Evolutionary conservation across 2,888 invertebrate genomes (phyloP).

Genomic region (Lithophane semibrunnea): DNA sequence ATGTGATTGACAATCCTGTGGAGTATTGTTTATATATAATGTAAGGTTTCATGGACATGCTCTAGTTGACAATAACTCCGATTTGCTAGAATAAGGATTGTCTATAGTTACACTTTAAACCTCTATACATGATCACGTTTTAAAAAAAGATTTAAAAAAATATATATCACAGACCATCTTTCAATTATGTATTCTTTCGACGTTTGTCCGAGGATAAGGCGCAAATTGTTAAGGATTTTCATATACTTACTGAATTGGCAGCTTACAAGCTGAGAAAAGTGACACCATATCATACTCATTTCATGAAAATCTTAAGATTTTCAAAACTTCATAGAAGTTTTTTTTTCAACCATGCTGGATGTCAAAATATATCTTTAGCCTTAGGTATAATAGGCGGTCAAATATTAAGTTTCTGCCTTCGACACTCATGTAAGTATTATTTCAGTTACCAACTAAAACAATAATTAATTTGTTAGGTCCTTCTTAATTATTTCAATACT

Average conservation of each 20-base stretch:
- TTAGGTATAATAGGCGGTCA: constrained; percentile 5
- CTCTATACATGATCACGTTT: background rate
- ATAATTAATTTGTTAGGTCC: constrained; percentile 20
- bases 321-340: constrained; percentile 41
- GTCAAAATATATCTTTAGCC: constrained; percentile 6
- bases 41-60: constrained; percentile 39
- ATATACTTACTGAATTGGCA: background rate
- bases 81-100: constrained; percentile 33
- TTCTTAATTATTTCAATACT: constrained; percentile 13
- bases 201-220: background rate
- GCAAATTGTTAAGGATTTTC: constrained; percentile 10
- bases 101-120: constrained; percentile 19
- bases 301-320: constrained; percentile 43
- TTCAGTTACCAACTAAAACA: constrained; percentile 57
- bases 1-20: constrained; percentile 20
- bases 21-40: constrained; percentile 18
- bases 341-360: constrained; percentile 6
- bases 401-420: constrained; percentile 9
- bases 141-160: background rate
- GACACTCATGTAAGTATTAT: constrained; percentile 53
- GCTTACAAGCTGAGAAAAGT: background rate
- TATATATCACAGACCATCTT: constrained; percentile 1
- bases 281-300: constrained; percentile 39
- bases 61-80: constrained; percentile 59
- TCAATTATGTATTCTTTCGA: background rate